Conservation (phyloP, 2,113 vertebrate species). For the Lepidothrix coronata region DNA sequence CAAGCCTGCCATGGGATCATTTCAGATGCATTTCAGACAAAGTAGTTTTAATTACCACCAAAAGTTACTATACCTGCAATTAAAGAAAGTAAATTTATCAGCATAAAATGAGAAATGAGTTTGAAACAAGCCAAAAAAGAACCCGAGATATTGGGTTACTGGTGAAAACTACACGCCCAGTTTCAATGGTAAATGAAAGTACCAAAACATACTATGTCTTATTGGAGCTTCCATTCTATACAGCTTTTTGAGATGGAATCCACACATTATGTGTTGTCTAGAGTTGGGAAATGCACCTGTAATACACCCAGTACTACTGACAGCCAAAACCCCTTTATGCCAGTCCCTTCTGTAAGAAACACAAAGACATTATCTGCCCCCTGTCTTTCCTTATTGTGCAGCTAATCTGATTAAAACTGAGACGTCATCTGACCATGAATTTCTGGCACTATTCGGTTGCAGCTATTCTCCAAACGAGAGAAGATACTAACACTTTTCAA, state of each 20-base stretch:
- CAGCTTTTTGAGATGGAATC: not conserved
- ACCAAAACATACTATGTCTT: not conserved
- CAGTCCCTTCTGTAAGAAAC: not conserved
- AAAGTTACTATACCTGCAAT: not conserved
- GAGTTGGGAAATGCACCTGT: not conserved
- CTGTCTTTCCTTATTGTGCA: not conserved
- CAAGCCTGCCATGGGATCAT: accelerated
- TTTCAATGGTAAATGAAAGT: not conserved
- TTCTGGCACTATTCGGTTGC: not conserved
- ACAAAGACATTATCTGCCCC: not conserved
- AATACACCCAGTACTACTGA: not conserved
- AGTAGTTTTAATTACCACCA: not conserved
- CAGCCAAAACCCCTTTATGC: not conserved
- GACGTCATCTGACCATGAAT: not conserved
- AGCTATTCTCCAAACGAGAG: not conserved
- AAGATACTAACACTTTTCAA: not conserved
- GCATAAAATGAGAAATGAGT: not conserved
- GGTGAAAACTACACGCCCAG: not conserved
- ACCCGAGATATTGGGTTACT: not conserved
- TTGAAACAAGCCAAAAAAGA: not conserved
- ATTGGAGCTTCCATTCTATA: not conserved
- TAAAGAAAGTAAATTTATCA: not conserved
- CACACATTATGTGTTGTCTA: not conserved
- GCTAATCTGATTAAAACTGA: not conserved
- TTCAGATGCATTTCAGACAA: not conserved